phyloP scores from a whole-genome alignment of 2,888 invertebrate genomes.

The Augochlorella aurata region DNA sequence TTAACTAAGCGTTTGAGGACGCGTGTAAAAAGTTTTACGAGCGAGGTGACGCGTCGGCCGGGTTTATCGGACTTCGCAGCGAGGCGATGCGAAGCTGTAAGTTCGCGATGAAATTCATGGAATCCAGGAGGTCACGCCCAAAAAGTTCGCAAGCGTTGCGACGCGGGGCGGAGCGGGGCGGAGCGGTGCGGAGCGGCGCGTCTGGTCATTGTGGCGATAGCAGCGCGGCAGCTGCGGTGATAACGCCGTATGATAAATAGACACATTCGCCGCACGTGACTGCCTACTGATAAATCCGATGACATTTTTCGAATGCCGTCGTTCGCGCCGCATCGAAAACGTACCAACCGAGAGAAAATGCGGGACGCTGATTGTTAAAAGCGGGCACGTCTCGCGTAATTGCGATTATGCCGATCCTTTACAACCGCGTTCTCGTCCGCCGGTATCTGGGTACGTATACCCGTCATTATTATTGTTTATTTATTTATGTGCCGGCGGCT shows the following conservation, averaged over 20 bases:
- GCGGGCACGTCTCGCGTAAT: neutral
- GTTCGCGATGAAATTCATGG: constrained; percentile 48
- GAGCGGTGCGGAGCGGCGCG: constrained; percentile 16
- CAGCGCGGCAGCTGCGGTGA: constrained; percentile 53
- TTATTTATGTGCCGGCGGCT: neutral
- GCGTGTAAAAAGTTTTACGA: constrained; percentile 37
- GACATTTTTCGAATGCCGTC: constrained; percentile 8
- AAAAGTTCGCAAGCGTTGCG: constrained; percentile 30
- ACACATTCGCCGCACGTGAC: constrained; percentile 53
- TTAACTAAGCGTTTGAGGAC: constrained; percentile 29
- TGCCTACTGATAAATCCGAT: constrained; percentile 50
- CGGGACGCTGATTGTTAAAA: neutral
- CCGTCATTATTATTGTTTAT: neutral
- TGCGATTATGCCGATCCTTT: constrained; percentile 4
- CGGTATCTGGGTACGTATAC: neutral
- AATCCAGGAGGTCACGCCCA: constrained; percentile 48
- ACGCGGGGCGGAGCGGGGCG: too few relatives aligned
- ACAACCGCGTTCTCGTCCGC: neutral
- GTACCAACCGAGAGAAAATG: neutral
- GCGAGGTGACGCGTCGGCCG: constrained; percentile 11
- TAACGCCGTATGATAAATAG: constrained; percentile 56
- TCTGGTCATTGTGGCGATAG: constrained; percentile 48
- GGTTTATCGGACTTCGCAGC: constrained; percentile 32
- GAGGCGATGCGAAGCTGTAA: constrained; percentile 13
- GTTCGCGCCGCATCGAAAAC: constrained; percentile 1